These are phyloP conservation scores for Amaurobius ferox DNA, from an alignment of 2,888 invertebrate species.

Conservation along the genomic window DNA sequence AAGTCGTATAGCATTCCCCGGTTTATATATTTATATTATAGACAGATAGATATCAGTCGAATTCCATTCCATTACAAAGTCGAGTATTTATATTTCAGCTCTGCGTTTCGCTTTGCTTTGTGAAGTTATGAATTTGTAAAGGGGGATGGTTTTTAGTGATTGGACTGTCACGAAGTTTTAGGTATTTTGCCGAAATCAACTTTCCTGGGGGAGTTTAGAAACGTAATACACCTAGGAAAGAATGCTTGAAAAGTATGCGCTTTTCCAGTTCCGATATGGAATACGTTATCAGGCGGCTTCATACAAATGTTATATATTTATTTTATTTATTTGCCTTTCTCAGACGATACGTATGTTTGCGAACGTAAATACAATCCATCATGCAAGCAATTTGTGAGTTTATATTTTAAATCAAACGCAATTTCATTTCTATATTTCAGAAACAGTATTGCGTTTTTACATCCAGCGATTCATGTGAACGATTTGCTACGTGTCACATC, in stretches of 20 bases:
- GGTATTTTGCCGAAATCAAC: conserved; percentile 30
- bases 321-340: conserved; percentile 8
- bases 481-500: no score
- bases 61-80: conserved; percentile 64
- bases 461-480: no score
- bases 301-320: neutral
- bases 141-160: conserved; percentile 33
- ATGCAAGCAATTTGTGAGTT: no score
- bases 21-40: conserved; percentile 59
- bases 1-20: conserved; percentile 54
- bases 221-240: conserved; percentile 35
- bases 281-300: neutral
- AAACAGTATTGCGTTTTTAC: no score
- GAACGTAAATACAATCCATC: no score
- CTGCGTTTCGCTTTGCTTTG: conserved; percentile 25
- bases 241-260: neutral
- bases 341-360: no score
- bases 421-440: no score
- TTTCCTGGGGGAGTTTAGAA: conserved; percentile 28
- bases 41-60: conserved; percentile 33
- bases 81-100: conserved; percentile 69
- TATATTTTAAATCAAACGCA: no score
- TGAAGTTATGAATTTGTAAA: conserved; percentile 64
- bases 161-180: conserved; percentile 40
- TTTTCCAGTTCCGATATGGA: conserved; percentile 7